Conservation (phyloP, 1,140 invertebrate genomes). For the Ceratitis capitata region DNA sequence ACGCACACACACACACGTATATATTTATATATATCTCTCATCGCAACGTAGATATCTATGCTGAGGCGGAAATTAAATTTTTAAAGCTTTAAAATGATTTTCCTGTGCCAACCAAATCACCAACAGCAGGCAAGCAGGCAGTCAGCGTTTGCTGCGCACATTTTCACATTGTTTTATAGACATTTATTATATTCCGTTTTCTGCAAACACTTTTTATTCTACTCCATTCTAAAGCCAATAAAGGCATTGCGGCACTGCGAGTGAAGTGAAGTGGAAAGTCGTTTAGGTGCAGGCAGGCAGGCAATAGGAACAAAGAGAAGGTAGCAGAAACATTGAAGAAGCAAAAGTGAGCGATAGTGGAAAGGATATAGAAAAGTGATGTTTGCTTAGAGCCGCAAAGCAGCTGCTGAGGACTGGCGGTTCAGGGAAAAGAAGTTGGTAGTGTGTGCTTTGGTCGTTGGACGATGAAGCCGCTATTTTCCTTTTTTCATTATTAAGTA, state of each 20-base stretch:
- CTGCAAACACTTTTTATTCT: background rate
- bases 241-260: background rate
- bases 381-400: background rate
- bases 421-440: background rate
- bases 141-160: background rate
- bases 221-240: background rate
- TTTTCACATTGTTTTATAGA: background rate
- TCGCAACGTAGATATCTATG: too few species aligned
- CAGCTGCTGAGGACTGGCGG: background rate
- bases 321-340: background rate
- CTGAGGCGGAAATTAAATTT: constrained; percentile 15
- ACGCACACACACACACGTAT: too few species aligned
- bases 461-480: background rate
- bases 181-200: background rate
- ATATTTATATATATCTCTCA: too few species aligned
- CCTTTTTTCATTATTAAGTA: too few species aligned
- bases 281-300: background rate
- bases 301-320: background rate
- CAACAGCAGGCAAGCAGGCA: background rate
- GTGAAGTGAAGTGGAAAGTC: constrained; percentile 15
- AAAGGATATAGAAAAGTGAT: background rate
- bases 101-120: background rate
- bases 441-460: background rate
- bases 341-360: background rate
- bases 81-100: constrained; percentile 36